phyloP scores from a whole-genome alignment of 2,797 vertebrate genomes.

The Linurgus olivaceus region DNA sequence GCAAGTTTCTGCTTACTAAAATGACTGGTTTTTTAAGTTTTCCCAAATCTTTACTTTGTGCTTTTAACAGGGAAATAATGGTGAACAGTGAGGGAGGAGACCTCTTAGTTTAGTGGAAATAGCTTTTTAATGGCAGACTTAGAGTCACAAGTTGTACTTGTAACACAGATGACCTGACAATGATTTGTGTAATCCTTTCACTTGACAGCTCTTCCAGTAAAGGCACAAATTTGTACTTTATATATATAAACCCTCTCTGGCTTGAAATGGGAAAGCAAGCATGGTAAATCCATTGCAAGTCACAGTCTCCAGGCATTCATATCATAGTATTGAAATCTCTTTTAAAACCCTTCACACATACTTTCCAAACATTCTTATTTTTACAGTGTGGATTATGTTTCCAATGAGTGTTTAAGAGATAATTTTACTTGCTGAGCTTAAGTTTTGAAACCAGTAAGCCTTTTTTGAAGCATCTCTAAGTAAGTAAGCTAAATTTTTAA shows the following conservation, averaged over 20 bases:
- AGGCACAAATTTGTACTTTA: background rate
- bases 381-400: background rate
- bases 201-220: slow-evolving; percentile 1
- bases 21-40: background rate
- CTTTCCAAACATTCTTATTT: background rate
- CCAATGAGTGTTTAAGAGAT: background rate
- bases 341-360: background rate
- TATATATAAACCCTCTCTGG: background rate
- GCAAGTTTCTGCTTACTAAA: slow-evolving; percentile 9
- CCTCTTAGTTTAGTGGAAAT: slow-evolving; percentile 1
- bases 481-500: background rate
- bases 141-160: background rate
- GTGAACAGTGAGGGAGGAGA: background rate
- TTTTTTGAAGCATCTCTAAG: background rate
- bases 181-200: background rate
- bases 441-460: background rate
- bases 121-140: background rate
- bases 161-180: background rate
- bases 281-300: background rate
- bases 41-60: background rate
- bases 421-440: background rate
- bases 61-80: background rate
- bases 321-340: background rate
- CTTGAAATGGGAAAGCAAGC: background rate
- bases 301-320: background rate